Conservation (phyloP, 2,113 vertebrate genomes). For the Chiloscyllium plagiosum region DNA sequence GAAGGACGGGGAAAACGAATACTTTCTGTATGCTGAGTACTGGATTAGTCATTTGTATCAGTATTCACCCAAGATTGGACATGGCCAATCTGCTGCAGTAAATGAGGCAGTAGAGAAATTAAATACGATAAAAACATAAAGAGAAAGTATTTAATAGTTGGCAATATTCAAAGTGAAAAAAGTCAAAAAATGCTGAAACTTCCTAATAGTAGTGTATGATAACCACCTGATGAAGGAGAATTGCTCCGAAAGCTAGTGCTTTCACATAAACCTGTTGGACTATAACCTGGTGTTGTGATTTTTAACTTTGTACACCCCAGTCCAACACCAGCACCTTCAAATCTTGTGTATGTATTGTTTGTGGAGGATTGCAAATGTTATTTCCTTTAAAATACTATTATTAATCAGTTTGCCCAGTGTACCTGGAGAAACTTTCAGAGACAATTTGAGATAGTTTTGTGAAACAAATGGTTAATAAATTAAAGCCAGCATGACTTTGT, state of each 20-base stretch:
- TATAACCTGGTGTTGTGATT: too few species aligned
- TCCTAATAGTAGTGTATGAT: not conserved
- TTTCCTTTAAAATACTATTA: not conserved
- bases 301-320: too few species aligned
- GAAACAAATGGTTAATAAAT: not conserved
- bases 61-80: not conserved
- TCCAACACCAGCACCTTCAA: too few species aligned
- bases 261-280: too few species aligned
- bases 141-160: not conserved
- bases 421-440: not conserved
- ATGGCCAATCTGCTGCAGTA: not conserved
- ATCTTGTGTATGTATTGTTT: too few species aligned
- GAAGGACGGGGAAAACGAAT: not conserved
- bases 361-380: not conserved
- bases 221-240: too few species aligned
- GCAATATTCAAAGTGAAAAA: not conserved
- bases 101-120: not conserved
- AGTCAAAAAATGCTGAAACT: not conserved
- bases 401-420: not conserved
- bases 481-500: not conserved
- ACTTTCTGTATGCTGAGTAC: not conserved
- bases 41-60: not conserved
- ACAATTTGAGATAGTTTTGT: not conserved
- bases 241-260: too few species aligned
- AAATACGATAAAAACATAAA: not conserved